Percentiles rank a stretch among this genome's conserved stretches.
Evolutionary conservation across 2,888 invertebrate species (phyloP).

Genomic region (Acanthosepion esculentum): DNA sequence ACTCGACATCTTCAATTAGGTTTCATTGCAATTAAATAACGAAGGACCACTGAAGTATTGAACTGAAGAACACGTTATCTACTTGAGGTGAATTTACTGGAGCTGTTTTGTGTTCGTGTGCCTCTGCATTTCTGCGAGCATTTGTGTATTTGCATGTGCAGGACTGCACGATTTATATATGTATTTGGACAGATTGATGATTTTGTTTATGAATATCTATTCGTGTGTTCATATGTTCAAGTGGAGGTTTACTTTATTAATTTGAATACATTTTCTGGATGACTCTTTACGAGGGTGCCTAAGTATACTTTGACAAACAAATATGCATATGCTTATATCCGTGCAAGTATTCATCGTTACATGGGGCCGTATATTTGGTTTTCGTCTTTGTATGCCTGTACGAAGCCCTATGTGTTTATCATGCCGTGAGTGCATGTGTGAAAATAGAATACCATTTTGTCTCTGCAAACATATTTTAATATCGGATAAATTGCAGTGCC

Average conservation of each 20-base stretch:
- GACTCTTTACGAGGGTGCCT: neutral
- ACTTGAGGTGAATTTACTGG: neutral
- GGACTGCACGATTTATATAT: neutral
- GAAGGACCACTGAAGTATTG: neutral
- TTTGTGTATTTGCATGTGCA: neutral
- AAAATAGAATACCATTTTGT: neutral
- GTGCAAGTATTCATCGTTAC: neutral
- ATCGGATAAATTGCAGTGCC: no score
- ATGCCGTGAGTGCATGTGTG: neutral
- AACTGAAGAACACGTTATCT: neutral
- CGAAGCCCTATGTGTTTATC: neutral
- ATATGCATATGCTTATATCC: neutral
- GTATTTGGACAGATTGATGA: neutral
- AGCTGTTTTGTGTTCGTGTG: neutral
- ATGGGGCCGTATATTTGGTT: neutral
- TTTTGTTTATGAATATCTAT: neutral
- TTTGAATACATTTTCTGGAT: neutral
- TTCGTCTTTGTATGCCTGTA: neutral
- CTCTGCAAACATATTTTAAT: no score
- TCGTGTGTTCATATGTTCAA: neutral
- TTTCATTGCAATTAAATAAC: neutral
- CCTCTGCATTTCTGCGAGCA: neutral
- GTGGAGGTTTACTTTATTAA: neutral
- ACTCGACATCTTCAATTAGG: neutral
- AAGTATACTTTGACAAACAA: neutral